Base-by-base conservation (phyloP, 1,140 invertebrate species). In the Carposina sasakii region DNA sequence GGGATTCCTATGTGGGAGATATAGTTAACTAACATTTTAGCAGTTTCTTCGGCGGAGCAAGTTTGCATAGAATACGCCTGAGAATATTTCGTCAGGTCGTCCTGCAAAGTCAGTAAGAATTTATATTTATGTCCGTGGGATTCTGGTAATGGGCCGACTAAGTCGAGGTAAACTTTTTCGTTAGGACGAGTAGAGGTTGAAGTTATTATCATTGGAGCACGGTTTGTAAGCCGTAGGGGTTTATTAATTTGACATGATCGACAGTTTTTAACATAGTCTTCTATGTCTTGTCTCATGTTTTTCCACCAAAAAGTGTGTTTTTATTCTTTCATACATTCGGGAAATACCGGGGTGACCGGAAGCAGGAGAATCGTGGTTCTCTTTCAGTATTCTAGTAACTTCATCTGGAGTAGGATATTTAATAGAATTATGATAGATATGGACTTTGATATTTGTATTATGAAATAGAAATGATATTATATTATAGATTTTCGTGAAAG, bases 141-240 rank as follows among this genome's bases (percentile, higher is more conserved):
- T 48, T 63, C 52, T 0, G 60, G 56, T 3, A 63, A 40, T 6
- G 60, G 55, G 5, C 55, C 55, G 13, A 62, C 59, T 0, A 62
- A 30, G 16, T 62, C 59, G 0, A 61, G 24, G 22, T 30, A 21
- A 17, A 62, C 22, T 3, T 49, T 16, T 34, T 57, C 24, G 39
- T 31, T 52, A 8, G 54, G 54, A 10, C 13, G 3, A 1, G 52
- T 57, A 3, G 54, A 57, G 0, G 59, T 57, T 8, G 31, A 48
- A 2, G 59, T 62, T 0, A 62, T 62, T 37, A 52, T 40, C 60
- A 63, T 59, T 0, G 56, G 60, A 12, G 53, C 52, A n/a, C 37
- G 19, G 45, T 59, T 58, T 2, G 28, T 28, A 43, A 44, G 43
- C 2, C 54, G 28, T 0, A 62, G 34, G 1, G 60, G 47, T 30